phyloP scores from a whole-genome alignment of 1,140 invertebrate genomes.

The Drosophila ironensis region DNA sequence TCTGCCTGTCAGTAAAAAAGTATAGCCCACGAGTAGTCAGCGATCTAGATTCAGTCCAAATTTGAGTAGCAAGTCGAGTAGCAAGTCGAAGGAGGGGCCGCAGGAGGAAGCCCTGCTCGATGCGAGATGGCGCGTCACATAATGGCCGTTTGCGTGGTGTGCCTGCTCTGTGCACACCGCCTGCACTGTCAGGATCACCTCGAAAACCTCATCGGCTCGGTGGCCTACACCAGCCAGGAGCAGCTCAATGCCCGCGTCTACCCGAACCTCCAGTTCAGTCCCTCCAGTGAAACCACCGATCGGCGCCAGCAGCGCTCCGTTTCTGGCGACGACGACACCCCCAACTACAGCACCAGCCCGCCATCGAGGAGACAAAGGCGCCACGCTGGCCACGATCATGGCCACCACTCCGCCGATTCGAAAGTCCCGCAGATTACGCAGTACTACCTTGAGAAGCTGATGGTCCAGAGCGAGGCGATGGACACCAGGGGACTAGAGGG shows the following conservation, averaged over 20 bases:
- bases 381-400: slow-evolving; percentile 58
- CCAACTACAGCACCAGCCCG: slow-evolving; percentile 66
- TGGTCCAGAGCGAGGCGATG: slow-evolving; percentile 80
- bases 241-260: slow-evolving; percentile 61
- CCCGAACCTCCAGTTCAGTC: slow-evolving; percentile 44
- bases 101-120: neutral
- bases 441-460: slow-evolving; percentile 83
- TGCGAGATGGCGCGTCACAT: slow-evolving; percentile 75
- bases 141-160: slow-evolving; percentile 90
- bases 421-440: slow-evolving; percentile 59
- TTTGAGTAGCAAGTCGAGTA: neutral
- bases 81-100: neutral
- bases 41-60: slow-evolving; percentile 2
- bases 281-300: slow-evolving; percentile 75
- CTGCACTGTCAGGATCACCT: slow-evolving; percentile 86
- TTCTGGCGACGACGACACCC: slow-evolving; percentile 60
- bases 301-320: slow-evolving; percentile 46
- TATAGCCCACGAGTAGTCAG: slow-evolving; percentile 8
- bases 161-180: slow-evolving; percentile 88
- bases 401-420: neutral
- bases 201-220: slow-evolving; percentile 33
- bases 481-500: slow-evolving; percentile 83
- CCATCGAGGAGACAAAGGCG: slow-evolving; percentile 66
- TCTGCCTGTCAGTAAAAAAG: slow-evolving; percentile 19
- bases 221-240: slow-evolving; percentile 25